These are phyloP conservation scores for Pogonocichla stellata DNA, from an alignment of 2,113 vertebrate species.

Conservation along the genomic window DNA sequence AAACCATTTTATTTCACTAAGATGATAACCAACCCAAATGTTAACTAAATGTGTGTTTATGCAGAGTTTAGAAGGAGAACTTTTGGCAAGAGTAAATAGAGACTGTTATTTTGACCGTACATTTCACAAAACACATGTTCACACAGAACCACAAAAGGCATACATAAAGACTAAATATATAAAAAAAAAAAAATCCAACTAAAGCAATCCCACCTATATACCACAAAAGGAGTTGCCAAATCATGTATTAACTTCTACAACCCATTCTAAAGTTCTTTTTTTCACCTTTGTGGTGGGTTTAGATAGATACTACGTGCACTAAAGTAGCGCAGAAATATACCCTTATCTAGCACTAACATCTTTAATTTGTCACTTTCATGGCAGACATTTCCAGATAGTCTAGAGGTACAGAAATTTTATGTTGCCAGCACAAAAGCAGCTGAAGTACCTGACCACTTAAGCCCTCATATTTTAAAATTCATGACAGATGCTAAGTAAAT, in stretches of 20 bases:
- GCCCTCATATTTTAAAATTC: conserved; percentile 40
- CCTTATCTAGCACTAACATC: neutral
- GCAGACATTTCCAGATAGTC: conserved; percentile 21
- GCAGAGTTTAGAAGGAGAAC: conserved; percentile 19
- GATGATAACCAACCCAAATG: conserved; percentile 21
- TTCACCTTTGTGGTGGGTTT: neutral
- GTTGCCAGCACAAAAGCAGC: conserved; percentile 25
- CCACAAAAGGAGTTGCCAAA: neutral
- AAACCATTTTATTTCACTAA: neutral
- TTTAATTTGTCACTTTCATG: neutral
- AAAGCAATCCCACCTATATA: neutral
- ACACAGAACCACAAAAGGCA: conserved; percentile 15
- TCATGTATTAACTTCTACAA: neutral
- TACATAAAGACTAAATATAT: neutral
- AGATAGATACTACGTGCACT: neutral
- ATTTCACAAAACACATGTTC: conserved; percentile 60
- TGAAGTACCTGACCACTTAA: conserved; percentile 34
- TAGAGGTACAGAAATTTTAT: conserved; percentile 12
- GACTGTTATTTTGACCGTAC: conserved; percentile 42
- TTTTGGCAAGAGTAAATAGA: conserved; percentile 49
- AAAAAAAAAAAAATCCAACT: neutral
- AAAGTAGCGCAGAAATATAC: neutral
- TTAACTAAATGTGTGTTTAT: conserved; percentile 49
- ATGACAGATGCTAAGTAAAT: conserved; percentile 55
- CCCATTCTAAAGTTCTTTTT: neutral